Evolutionary conservation across 2,797 vertebrate genomes (phyloP).

Genomic region (Chelmon rostratus): DNA sequence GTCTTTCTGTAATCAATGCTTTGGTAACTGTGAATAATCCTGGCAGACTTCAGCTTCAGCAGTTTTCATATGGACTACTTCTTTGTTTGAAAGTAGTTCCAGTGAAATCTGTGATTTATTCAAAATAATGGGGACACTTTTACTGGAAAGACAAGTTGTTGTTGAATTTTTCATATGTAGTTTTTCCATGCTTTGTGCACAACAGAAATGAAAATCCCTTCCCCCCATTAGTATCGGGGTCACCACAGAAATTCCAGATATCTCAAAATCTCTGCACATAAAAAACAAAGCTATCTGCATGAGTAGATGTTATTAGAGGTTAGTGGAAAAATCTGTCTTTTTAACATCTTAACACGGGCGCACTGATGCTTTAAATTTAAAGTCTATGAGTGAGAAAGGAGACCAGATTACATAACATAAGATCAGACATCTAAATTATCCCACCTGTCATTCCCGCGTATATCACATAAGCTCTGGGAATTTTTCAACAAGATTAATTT

Average conservation of each 20-base stretch:
- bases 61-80: not conserved
- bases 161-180: slow-evolving; percentile 6
- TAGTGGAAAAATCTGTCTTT: slow-evolving; percentile 22
- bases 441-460: slow-evolving; percentile 52
- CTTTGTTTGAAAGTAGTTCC: slow-evolving; percentile 14
- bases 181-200: slow-evolving; percentile 1
- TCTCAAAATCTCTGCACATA: not conserved
- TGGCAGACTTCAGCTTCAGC: not conserved
- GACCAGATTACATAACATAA: slow-evolving; percentile 47
- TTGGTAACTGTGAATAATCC: slow-evolving; percentile 4
- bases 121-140: slow-evolving; percentile 1
- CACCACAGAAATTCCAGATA: slow-evolving; percentile 16
- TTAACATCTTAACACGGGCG: slow-evolving; percentile 24
- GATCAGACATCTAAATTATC: slow-evolving; percentile 50
- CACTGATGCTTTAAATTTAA: slow-evolving; percentile 38
- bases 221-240: not conserved
- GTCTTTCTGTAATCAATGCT: slow-evolving; percentile 23
- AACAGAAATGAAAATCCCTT: slow-evolving; percentile 1
- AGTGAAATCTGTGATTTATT: slow-evolving; percentile 9
- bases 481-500: slow-evolving; percentile 52
- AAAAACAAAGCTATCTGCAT: slow-evolving; percentile 4
- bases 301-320: not conserved
- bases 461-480: slow-evolving; percentile 49
- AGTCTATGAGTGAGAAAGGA: slow-evolving; percentile 11
- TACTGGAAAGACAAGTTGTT: slow-evolving; percentile 14